These are phyloP conservation scores for Globodera ellingtonae DNA, from an alignment of 1,140 invertebrate species.

Conservation along the genomic window DNA sequence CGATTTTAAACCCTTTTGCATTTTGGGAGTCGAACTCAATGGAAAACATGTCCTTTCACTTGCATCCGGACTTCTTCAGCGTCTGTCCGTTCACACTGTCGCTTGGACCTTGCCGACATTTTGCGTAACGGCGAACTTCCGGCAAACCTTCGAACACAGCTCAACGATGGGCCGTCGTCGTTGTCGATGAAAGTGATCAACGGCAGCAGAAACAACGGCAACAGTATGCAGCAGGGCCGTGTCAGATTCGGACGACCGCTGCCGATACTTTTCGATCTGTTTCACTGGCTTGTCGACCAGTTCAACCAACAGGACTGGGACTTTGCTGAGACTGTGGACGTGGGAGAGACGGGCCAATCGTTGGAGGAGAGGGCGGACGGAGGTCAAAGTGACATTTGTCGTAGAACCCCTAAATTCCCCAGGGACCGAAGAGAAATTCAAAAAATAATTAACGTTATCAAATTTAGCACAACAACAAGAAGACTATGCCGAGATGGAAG, in stretches of 20 bases:
- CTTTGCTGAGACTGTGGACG: constrained; percentile 4
- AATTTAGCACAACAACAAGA: neutral
- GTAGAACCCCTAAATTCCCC: neutral
- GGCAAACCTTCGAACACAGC: neutral
- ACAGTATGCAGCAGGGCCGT: neutral
- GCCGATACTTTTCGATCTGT: constrained; percentile 11
- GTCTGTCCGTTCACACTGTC: neutral
- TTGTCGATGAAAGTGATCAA: neutral
- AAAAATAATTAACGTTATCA: neutral
- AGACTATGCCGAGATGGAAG: neutral
- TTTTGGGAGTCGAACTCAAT: neutral
- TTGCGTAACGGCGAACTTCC: constrained; percentile 8
- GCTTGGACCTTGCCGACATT: constrained; percentile 11
- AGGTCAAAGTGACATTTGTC: neutral
- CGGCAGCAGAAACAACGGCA: neutral
- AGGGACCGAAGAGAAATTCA: neutral
- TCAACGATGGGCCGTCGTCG: neutral
- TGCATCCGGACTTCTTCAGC: neutral
- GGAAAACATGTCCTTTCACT: neutral
- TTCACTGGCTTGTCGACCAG: constrained; percentile 29
- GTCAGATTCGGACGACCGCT: neutral
- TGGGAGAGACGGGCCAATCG: neutral
- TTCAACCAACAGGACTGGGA: constrained; percentile 13
- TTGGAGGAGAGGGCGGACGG: neutral
- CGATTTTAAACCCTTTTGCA: too few species aligned